These are phyloP conservation scores for Epinephelus fuscoguttatus DNA, from an alignment of 2,113 vertebrate genomes.

Conservation along the genomic window DNA sequence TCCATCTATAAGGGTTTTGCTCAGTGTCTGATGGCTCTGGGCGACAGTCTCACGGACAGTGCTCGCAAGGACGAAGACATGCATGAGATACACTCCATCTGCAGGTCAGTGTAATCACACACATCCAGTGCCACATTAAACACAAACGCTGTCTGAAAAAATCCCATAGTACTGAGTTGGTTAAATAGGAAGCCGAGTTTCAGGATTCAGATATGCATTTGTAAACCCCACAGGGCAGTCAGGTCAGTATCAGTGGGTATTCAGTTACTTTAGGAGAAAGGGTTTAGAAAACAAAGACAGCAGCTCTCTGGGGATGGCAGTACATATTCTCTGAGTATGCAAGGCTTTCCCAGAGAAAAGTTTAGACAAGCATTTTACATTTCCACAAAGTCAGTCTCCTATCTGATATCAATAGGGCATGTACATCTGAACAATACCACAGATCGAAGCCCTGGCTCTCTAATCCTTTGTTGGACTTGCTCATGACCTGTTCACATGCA, in stretches of 20 bases:
- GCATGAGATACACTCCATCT: conserved; percentile 93
- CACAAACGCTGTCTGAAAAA: background rate
- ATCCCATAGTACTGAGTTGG: background rate
- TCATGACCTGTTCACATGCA: conserved; percentile 18
- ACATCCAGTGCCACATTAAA: background rate
- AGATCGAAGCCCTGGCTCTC: conserved; percentile 23
- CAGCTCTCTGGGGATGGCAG: conserved; percentile 5
- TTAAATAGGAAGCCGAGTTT: background rate
- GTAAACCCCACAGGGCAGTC: background rate
- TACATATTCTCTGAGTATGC: conserved; percentile 19
- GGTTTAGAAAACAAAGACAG: conserved; percentile 31
- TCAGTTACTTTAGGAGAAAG: background rate
- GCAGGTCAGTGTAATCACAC: conserved; percentile 86
- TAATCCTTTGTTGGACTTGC: conserved; percentile 30
- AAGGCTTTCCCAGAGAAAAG: conserved; percentile 41
- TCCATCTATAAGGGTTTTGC: conserved; percentile 97
- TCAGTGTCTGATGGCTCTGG: conserved; percentile 92
- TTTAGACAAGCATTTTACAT: conserved; percentile 52
- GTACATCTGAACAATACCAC: conserved; percentile 1
- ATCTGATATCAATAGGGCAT: conserved; percentile 51
- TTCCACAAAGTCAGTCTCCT: conserved; percentile 20
- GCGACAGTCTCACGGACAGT: conserved; percentile 89
- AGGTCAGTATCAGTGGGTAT: conserved; percentile 5
- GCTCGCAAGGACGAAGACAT: conserved; percentile 81
- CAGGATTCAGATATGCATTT: conserved; percentile 8